A percentile compares a stretch with the other conserved stretches of the same genome.
These are phyloP conservation scores for Diabrotica virgifera DNA, from an alignment of 1,140 invertebrate species.

Conservation along the genomic window DNA sequence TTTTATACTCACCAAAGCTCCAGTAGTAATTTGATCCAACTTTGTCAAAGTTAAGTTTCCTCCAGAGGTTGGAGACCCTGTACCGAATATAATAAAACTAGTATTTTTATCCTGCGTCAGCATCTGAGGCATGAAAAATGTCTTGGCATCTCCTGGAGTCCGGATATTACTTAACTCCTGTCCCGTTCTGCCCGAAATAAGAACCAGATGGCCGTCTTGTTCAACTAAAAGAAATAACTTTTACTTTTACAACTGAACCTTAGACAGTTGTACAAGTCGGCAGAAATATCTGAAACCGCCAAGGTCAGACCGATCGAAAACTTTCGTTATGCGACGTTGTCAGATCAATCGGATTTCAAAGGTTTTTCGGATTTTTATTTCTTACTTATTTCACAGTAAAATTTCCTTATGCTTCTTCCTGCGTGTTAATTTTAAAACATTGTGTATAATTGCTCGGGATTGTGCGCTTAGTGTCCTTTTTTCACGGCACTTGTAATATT, in stretches of 20 bases:
- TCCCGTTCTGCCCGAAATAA: slow-evolving; percentile 71
- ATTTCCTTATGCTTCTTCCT: too few relatives aligned
- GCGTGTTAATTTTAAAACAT: too few relatives aligned
- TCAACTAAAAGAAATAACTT: slow-evolving; percentile 18
- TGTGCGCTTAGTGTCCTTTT: too few relatives aligned
- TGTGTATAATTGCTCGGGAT: too few relatives aligned
- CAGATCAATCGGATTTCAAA: too few relatives aligned
- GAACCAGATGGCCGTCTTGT: slow-evolving; percentile 59
- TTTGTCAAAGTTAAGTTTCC: slow-evolving; percentile 57
- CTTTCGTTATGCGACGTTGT: too few relatives aligned
- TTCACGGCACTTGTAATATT: too few relatives aligned
- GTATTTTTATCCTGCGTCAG: slow-evolving; percentile 57
- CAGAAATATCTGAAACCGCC: too few relatives aligned
- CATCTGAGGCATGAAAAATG: slow-evolving; percentile 69
- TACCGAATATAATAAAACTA: slow-evolving; percentile 61
- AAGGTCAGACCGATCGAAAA: too few relatives aligned
- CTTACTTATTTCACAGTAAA: too few relatives aligned
- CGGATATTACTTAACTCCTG: slow-evolving; percentile 59
- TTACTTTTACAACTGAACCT: background rate
- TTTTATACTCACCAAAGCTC: slow-evolving; percentile 34
- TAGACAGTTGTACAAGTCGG: background rate
- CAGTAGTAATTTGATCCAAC: slow-evolving; percentile 30
- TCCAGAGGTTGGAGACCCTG: slow-evolving; percentile 69
- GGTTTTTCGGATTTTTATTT: too few relatives aligned
- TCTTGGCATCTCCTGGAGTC: slow-evolving; percentile 67